Evolutionary conservation across 2,888 invertebrate genomes (phyloP), one percentile per base, ranked within the genome.

Genomic region (Caenorhabditis doughertyi): DNA sequence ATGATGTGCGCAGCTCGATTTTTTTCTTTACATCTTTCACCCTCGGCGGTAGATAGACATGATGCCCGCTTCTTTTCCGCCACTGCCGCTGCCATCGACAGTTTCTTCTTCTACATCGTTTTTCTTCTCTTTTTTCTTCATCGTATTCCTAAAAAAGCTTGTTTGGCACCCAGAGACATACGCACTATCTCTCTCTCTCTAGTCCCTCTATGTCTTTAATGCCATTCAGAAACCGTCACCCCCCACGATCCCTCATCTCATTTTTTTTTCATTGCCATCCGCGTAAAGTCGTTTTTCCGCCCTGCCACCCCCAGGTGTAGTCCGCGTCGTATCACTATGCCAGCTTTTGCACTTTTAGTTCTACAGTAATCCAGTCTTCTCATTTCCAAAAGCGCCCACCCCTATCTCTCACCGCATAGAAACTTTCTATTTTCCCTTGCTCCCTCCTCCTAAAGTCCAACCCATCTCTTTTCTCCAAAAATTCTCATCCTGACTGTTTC

Each of bases 141-240:
- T 71, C 81, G 64, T 65, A 74, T 81, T 81, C 76, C 65, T 23
- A 71, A 77, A 81, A 81, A 81, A 81, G 81, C 81, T 81, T 81
- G 81, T 81, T 81, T 81, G 76, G 73, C 70, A 80, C 73, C 74
- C 62, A 42, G 65, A 39, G 58, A 35, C 56, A 49, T 58, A 35
- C 80, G 67, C 80, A 72, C 72, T 72, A 80, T 73, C 73, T 77
- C 42, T 67, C 76, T 72, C 73, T 77, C 42, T 67, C 77, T 68
- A 44, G 62, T 60, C 60, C 23, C 79, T 68, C 65, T 73, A 49
- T 62, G n/a, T 64, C 81, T 70, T 60, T 70, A 81, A 74, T 81
- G 74, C 74, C 81, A 74, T 81, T 81, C 81, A 68, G 64, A 74
- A 62, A 74, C 74, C 81, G 74, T 68, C 81, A 68, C 74, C 74